Base-by-base conservation (phyloP, 2,888 invertebrate genomes). In the Nesidiocoris tenuis region DNA sequence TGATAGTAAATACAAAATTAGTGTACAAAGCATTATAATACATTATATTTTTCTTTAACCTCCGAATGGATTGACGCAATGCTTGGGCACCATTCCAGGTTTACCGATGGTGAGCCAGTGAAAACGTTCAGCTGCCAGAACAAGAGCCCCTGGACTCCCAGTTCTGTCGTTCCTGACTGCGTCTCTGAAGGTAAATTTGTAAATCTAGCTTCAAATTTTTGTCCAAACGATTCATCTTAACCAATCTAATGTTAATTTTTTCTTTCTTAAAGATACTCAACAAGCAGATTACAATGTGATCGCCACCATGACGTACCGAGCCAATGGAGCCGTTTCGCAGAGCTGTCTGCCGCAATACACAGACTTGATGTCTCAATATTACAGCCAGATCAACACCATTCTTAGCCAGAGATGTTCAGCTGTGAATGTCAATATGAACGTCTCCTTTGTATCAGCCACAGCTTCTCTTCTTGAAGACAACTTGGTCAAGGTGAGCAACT, bases 221-320 rank as follows among this genome's bases (percentile, higher is more conserved):
- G 12, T 59, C 61, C 7, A 59, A 59, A 59, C 61, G 61, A 5
- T 59, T 59, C 17, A 7, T 59, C 18, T n/a, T n/a, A n/a, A n/a
- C n/a, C n/a, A n/a, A n/a, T n/a, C n/a, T n/a, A n/a, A n/a, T n/a
- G n/a, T n/a, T n/a, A n/a, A n/a, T n/a, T n/a, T n/a, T n/a, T n/a
- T n/a, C 12, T 12, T 12, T 39, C 39, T 12, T 12, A 39, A 3
- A 90, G 92, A 95, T 84, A 96, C 95, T 17, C 94, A 95, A 83
- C 94, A 95, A 86, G 96, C 96, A n/a, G 92, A 94, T 78, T 96
- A 96, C 81, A 95, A 96, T 81, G 94, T 96, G 0, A 90, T 93
- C 0, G 91, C 95, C 0, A 89, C 91, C 22, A 90, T 96, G 0
- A 91, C 90, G 61, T 96, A 96, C 82, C 88, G 95, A 78, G 94